Evolutionary conservation across 2,797 vertebrate genomes (phyloP), one percentile per base, ranked within the genome.

Genomic region (Ctenopoma kingsleyae): DNA sequence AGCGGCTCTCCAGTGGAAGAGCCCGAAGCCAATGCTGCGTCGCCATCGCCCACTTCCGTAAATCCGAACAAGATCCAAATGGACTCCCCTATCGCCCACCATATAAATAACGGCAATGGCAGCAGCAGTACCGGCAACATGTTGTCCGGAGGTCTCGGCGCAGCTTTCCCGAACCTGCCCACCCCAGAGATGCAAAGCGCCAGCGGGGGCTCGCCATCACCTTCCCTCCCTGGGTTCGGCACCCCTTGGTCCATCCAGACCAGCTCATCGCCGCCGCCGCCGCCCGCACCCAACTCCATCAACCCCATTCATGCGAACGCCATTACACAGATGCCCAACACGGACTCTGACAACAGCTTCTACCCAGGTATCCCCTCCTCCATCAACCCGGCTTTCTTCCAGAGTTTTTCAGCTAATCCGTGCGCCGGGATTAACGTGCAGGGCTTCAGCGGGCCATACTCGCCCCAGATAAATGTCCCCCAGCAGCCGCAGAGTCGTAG

Each of bases 201-300:
- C 75, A 85, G 88, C 23, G 94, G 95, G 69, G 95, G 95, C 76
- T 94, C 96, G 77, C 89, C 94, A 20, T 95, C 96, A n/a, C 95
- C 96, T 35, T 93, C 94, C 76, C 92, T 98, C 76, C 93, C 96
- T 20, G 95, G 96, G 49, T 98, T 98, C 92, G 96, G 96, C 73
- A 95, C 97, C 81, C 96, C 98, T n/a, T 99, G 97, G 98, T 97
- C 97, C 19, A 96, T 98, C 61, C 97, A 97, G 90, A 96, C 96
- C 79, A 96, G 95, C 80, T 96, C 97, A 63, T 96, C 97, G 27
- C 97, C 30, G 7, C 30, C 30, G 30, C 30, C 30, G 30, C 97
- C 97, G 3, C 95, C 93, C 65, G 82, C 84, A 13, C 74, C 88
- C 76, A 91, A 41, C 71, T 79, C 91, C 57, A 75, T 85, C 76